Percentiles rank a stretch among this genome's conserved stretches.
phyloP scores from a whole-genome alignment of 1,140 invertebrate genomes.

The Nephila pilipes region DNA sequence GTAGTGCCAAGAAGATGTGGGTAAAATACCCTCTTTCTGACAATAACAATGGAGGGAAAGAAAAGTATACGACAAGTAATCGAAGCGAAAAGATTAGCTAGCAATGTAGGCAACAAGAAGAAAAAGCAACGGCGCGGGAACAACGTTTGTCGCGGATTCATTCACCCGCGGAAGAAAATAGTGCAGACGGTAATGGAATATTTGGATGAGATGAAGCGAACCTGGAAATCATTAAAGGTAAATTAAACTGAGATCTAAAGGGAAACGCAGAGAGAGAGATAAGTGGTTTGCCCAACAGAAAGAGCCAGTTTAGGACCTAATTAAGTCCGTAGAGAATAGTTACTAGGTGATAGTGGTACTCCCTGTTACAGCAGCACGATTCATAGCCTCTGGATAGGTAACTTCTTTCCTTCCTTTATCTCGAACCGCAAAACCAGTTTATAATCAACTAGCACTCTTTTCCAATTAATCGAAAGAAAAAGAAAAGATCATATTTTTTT shows the following conservation, averaged over 20 bases:
- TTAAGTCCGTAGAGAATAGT: conserved; percentile 62
- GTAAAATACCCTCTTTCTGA: conserved; percentile 30
- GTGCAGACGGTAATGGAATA: conserved; percentile 65
- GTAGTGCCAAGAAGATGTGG: conserved; percentile 6
- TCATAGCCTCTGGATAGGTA: conserved; percentile 46
- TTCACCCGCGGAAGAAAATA: conserved; percentile 42
- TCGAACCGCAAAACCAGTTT: conserved; percentile 29
- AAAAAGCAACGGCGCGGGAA: conserved; percentile 20
- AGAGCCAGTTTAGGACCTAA: conserved; percentile 71
- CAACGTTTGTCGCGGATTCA: conserved; percentile 29
- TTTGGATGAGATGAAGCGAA: conserved; percentile 59
- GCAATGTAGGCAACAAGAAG: conserved; percentile 42
- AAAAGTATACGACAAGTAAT: conserved; percentile 40
- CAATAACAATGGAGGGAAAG: conserved; percentile 42
- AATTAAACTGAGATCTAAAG: conserved; percentile 70
- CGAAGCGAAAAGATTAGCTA: conserved; percentile 58
- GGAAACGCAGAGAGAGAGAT: conserved; percentile 48
- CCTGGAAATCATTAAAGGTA: conserved; percentile 74
- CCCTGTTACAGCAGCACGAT: not conserved
- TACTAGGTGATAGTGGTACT: conserved; percentile 46
- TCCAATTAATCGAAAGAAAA: conserved; percentile 20
- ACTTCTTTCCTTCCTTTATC: not conserved
- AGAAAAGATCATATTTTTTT: not conserved
- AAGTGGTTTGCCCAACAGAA: conserved; percentile 56
- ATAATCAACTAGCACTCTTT: not conserved